Conservation (phyloP, 2,888 invertebrate genomes). For the Tribolium freemani region DNA sequence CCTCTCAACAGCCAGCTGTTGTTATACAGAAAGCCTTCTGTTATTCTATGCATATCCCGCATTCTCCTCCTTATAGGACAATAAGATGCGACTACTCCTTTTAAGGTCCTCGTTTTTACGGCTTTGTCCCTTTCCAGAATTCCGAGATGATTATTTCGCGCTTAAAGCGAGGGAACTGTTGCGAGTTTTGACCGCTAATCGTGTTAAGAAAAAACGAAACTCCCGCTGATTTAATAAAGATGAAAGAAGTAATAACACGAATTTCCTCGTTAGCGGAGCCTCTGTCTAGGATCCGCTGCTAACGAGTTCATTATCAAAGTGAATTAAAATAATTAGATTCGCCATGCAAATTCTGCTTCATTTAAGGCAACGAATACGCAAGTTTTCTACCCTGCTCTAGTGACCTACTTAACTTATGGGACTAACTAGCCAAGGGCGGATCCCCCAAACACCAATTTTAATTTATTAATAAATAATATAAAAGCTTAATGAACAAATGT, state of each 20-base stretch:
- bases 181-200: background rate
- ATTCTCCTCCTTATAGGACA: slow-evolving; percentile 16
- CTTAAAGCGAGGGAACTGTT: slow-evolving; percentile 28
- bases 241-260: background rate
- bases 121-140: slow-evolving; percentile 17
- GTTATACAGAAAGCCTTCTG: slow-evolving; percentile 12
- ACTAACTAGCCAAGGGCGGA: no score
- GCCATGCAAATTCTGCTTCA: slow-evolving; percentile 17
- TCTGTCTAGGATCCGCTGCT: slow-evolving; percentile 21
- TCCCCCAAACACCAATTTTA: no score
- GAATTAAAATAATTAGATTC: slow-evolving; percentile 30
- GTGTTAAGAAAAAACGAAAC: background rate
- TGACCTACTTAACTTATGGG: no score
- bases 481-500: no score
- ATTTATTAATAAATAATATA: no score
- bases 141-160: slow-evolving; percentile 31
- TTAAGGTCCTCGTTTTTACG: slow-evolving; percentile 25
- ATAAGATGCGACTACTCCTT: slow-evolving; percentile 29
- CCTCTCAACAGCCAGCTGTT: slow-evolving; percentile 33
- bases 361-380: no score
- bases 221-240: slow-evolving; percentile 8
- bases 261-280: slow-evolving; percentile 12
- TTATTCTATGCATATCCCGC: slow-evolving; percentile 29
- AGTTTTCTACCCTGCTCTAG: no score
- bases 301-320: slow-evolving; percentile 26